phyloP scores from a whole-genome alignment of 2,113 vertebrate genomes.

The Scatophagus argus region DNA sequence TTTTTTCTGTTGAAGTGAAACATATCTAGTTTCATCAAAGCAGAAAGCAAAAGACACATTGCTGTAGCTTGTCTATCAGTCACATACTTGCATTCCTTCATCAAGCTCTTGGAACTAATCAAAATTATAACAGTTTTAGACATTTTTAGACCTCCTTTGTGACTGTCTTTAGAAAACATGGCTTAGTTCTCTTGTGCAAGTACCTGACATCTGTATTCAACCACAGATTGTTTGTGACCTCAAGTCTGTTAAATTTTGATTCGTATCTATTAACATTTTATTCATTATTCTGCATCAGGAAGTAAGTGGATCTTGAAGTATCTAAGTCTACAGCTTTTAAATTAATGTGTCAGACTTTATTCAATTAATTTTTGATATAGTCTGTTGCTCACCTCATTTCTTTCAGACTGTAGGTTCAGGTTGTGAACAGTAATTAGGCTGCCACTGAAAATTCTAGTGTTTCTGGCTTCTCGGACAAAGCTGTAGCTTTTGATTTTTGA shows the following conservation, averaged over 20 bases:
- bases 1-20: background rate
- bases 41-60: background rate
- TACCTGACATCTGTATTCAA: background rate
- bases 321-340: background rate
- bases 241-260: background rate
- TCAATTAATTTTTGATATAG: constrained; percentile 23
- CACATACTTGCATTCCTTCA: background rate
- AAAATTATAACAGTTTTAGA: background rate
- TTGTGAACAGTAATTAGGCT: background rate
- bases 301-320: background rate
- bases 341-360: constrained; percentile 10
- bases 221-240: background rate
- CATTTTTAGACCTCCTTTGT: background rate
- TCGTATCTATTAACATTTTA: background rate
- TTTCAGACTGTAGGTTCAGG: constrained; percentile 2
- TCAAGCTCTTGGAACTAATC: background rate
- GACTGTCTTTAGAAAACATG: too few species aligned
- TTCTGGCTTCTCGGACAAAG: background rate
- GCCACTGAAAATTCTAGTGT: background rate
- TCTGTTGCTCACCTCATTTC: background rate
- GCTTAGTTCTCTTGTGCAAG: too few species aligned
- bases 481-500: background rate
- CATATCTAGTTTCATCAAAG: background rate
- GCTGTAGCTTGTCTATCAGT: background rate
- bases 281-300: background rate